A percentile compares a stretch with the other conserved stretches of the same genome.
phyloP scores from a whole-genome alignment of 2,888 invertebrate species.

The Eudemis profundana region DNA sequence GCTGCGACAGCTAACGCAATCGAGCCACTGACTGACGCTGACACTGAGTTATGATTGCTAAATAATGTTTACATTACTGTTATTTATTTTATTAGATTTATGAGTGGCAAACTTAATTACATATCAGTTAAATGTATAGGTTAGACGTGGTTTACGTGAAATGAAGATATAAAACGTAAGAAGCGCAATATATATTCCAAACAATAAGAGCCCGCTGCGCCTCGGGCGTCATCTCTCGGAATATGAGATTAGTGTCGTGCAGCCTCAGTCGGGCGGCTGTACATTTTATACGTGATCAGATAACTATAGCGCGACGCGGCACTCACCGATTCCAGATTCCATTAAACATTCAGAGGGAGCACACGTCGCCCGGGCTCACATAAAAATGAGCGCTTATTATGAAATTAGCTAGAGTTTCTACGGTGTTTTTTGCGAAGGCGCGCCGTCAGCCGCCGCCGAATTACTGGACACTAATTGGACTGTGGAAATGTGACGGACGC shows the following conservation, averaged over 20 bases:
- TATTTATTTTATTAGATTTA: no score
- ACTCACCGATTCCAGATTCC: conserved; percentile 67
- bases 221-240: conserved; percentile 72
- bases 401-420: conserved; percentile 79
- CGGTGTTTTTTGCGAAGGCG: conserved; percentile 73
- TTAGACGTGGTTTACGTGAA: background rate
- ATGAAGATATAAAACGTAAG: background rate
- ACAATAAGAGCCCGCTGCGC: conserved; percentile 68
- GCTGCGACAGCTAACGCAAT: no score
- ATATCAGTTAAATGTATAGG: background rate
- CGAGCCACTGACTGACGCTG: no score
- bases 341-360: conserved; percentile 79
- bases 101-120: background rate
- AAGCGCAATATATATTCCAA: conserved; percentile 54
- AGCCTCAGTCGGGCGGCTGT: conserved; percentile 58
- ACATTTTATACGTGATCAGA: conserved; percentile 65
- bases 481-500: conserved; percentile 81
- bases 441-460: conserved; percentile 74
- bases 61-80: no score
- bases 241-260: conserved; percentile 73
- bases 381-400: conserved; percentile 84
- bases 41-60: no score
- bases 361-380: conserved; percentile 73
- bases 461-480: conserved; percentile 84
- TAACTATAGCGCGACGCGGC: conserved; percentile 56